Evolutionary conservation across 1,140 invertebrate species (phyloP).

Genomic region (Leptinotarsa texana): DNA sequence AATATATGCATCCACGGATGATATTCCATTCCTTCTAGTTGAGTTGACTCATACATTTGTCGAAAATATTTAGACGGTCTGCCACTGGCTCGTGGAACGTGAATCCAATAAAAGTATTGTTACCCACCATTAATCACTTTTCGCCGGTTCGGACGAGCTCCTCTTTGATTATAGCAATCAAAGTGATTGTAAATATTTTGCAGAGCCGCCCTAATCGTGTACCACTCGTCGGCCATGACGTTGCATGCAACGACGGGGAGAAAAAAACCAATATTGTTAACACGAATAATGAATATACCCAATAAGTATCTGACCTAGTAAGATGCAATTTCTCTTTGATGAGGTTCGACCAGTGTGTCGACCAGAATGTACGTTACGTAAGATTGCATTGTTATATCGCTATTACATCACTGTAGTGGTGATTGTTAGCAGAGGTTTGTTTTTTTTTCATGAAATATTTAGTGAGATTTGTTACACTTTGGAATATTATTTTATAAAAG

Average conservation of each 20-base stretch:
- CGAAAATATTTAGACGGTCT: too few species aligned
- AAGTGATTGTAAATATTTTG: slow-evolving; percentile 30
- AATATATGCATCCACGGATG: too few species aligned
- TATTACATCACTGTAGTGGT: too few species aligned
- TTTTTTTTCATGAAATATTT: too few species aligned
- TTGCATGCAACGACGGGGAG: not conserved
- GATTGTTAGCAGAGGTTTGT: too few species aligned
- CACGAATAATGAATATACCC: slow-evolving; percentile 13
- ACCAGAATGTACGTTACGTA: not conserved
- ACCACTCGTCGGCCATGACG: slow-evolving; percentile 13
- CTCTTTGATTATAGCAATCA: slow-evolving; percentile 26
- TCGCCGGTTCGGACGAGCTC: slow-evolving; percentile 16
- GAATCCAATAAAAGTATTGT: slow-evolving; percentile 21
- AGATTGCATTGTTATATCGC: not conserved
- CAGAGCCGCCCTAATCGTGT: slow-evolving; percentile 31
- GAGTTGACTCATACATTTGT: too few species aligned
- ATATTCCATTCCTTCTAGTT: too few species aligned
- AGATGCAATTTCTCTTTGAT: not conserved
- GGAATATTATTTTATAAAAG: too few species aligned
- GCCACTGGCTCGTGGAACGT: not conserved
- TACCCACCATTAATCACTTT: slow-evolving; percentile 34
- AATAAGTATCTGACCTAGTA: slow-evolving; percentile 15
- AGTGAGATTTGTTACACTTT: too few species aligned
- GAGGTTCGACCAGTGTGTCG: not conserved
- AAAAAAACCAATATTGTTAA: slow-evolving; percentile 26